Base-by-base conservation (phyloP, 2,113 vertebrate species). In the Prunella himalayana region DNA sequence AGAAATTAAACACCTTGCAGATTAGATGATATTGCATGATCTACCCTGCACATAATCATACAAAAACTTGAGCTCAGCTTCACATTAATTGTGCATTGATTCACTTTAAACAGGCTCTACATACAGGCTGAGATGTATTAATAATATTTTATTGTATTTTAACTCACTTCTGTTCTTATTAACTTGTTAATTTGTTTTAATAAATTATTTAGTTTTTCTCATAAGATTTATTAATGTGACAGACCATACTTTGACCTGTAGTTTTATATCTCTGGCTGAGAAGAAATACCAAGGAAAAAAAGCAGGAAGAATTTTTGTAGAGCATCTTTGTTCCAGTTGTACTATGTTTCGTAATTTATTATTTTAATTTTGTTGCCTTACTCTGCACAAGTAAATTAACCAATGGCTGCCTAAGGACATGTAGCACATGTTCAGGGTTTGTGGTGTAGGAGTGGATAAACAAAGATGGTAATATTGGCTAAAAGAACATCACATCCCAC, bases 371-470 rank as follows among this genome's bases (percentile, higher is more conserved):
- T 95, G 86, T 95, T 97, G 92, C 93, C 87, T 97, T 92, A 90
- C 78, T 96, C 95, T 88, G 91, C 96, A 97, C 97, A 96, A 98
- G 97, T 97, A 98, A 97, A 98, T 98, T 98, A 97, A 96, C 97
- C 98, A 98, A 93, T 96, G 95, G 91, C 45, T 95, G 98, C 98
- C 98, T 98, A 87, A 97, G 97, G 98, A 97, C 93, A 97, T 69
- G 25, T 61, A 96, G 97, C 98, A 97, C 97, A 97, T 97, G 97
- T 97, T 98, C 97, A 92, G 93, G 95, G 93, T 96, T 97, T 98
- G 97, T 97, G 97, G 95, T 95, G 91, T 76, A 97, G 90, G 76
- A 97, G 89, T 91, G 93, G 94, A 89, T 96, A 92, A 97, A 96
- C 96, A 87, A 96, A 88, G 92, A 96, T 97, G 92, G 94, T 83